Base-by-base conservation (phyloP, 35 echinoderm and acorn worm genomes). In the Anneissia japonica region DNA sequence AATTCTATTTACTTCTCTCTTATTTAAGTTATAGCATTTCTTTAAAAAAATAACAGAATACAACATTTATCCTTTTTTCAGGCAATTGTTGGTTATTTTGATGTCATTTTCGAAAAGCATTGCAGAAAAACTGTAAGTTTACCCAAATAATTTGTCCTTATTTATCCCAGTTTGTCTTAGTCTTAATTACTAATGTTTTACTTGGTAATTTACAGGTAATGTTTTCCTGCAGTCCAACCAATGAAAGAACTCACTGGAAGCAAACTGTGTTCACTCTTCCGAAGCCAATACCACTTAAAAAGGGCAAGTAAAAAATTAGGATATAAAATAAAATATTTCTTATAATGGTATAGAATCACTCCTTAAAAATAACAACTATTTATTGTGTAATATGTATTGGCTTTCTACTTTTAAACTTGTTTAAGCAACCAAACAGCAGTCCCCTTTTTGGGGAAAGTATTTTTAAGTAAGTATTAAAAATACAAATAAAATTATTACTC, bases 91-190 rank as follows among this genome's bases (percentile, higher is more conserved):
- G 95, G 88, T 88, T 97, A 88, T 83, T 97, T 97, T 88, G 91
- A 97, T 87, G 88, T 97, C 36, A 93, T 97, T 32, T 97, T 97
- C 89, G 95, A 97, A 75, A 97, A 89, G 82, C 87, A 93, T 72
- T 97, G 95, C 72, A 87, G 35, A 14, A 97, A 84, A 43, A 87
- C 88, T 31, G 95, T 97, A 87, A 90, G 94, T 97, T 26, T 82
- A n/a, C 12, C 9, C 32, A 35, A 39, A 7, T 30, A n/a, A 0
- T 46, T 36, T 34, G 45, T 32, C 30, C 23, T 46, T 43, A 37
- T 45, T 19, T 12, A 35, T 83, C 46, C 12, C 0, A 74, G 32
- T 76, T 77, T 73, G 3, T 19, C 51, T 7, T 46, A 31, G 40
- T 46, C 21, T 28, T 79, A n/a, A 29, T 28, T n/a, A 19, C 72